phyloP scores from a whole-genome alignment of 2,113 vertebrate genomes.

The Brienomyrus longianalis region DNA sequence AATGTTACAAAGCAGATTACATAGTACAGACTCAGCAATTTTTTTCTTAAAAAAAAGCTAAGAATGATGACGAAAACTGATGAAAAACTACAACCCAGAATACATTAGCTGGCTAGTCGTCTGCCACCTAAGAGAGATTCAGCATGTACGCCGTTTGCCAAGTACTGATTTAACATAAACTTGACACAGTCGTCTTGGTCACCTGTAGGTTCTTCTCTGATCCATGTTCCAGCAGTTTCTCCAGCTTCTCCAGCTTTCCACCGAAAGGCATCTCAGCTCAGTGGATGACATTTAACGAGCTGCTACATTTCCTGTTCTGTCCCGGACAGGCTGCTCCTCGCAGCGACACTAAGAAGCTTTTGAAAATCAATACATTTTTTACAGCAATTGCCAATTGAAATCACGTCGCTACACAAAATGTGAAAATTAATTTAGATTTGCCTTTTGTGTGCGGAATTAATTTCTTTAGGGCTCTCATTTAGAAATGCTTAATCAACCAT shows the following conservation, averaged over 20 bases:
- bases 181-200: not conserved
- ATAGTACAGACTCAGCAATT: not conserved
- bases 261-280: not conserved
- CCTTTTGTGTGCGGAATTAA: not conserved
- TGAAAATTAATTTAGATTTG: not conserved
- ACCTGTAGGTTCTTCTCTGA: not conserved
- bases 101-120: not conserved
- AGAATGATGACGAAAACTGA: too few species aligned
- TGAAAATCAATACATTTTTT: not conserved
- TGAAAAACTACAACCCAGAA: not conserved
- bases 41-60: not conserved
- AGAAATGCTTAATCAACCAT: not conserved
- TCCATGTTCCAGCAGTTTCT: not conserved
- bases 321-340: not conserved
- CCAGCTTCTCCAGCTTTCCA: not conserved
- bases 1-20: not conserved
- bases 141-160: not conserved
- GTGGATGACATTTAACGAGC: not conserved
- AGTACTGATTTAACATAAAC: not conserved
- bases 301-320: not conserved
- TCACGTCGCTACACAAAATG: not conserved
- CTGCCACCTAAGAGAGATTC: not conserved
- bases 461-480: not conserved
- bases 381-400: not conserved
- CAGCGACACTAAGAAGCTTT: not conserved